Percentiles rank a stretch among this genome's conserved stretches.
Conservation (phyloP, 2,797 vertebrate genomes). For the Ptychadena robeensis region DNA sequence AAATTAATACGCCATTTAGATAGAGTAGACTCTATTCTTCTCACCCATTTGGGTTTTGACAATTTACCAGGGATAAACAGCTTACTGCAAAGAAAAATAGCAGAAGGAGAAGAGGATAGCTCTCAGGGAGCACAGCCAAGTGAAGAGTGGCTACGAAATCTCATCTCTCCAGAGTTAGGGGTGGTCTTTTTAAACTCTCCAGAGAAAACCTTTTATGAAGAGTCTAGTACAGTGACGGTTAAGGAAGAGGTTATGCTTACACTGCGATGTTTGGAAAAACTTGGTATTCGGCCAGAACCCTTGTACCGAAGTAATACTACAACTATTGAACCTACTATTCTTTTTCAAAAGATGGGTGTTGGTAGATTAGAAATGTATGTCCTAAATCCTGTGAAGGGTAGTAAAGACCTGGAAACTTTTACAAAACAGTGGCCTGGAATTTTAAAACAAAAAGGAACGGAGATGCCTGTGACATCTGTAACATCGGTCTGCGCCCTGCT, state of each 20-base stretch:
- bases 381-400: conserved; percentile 85
- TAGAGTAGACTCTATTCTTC: conserved; percentile 86
- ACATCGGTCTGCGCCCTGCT: conserved; percentile 86
- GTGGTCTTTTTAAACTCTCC: conserved; percentile 89
- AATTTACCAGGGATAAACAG: conserved; percentile 91
- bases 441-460: conserved; percentile 64
- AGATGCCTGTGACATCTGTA: conserved; percentile 75
- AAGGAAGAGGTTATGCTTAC: conserved; percentile 81
- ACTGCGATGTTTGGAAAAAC: conserved; percentile 76
- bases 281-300: conserved; percentile 78
- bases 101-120: conserved; percentile 80
- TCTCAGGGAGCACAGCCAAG: conserved; percentile 65
- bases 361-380: conserved; percentile 90
- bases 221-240: conserved; percentile 75
- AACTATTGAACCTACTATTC: conserved; percentile 78
- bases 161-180: conserved; percentile 88
- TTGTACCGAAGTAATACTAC: conserved; percentile 73
- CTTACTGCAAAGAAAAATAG: conserved; percentile 85
- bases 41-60: conserved; percentile 87
- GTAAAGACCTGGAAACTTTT: conserved; percentile 80
- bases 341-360: conserved; percentile 96
- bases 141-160: conserved; percentile 81
- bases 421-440: conserved; percentile 77
- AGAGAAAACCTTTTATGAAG: conserved; percentile 68
- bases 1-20: conserved; percentile 95